These are phyloP conservation scores for Macaca mulatta DNA, from an alignment of 2,113 vertebrate genomes.

Conservation along the genomic window DNA sequence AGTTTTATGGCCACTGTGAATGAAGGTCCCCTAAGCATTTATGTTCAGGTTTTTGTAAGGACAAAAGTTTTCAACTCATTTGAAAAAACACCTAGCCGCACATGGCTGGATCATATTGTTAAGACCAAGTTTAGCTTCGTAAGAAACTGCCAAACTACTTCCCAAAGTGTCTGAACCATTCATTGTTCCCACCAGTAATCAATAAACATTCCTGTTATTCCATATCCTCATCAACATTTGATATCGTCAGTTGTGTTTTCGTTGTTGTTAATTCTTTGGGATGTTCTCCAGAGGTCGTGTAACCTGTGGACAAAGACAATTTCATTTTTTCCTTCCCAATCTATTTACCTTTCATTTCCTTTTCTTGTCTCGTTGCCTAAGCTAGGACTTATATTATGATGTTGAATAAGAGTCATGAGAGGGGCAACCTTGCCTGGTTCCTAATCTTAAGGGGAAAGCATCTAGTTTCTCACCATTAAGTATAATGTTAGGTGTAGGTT, in stretches of 20 bases:
- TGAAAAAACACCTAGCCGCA: background rate
- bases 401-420: background rate
- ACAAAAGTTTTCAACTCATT: background rate
- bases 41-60: background rate
- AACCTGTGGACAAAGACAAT: background rate
- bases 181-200: background rate
- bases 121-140: background rate
- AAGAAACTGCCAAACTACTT: background rate
- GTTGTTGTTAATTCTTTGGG: background rate
- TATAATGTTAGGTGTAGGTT: background rate
- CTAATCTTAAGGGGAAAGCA: background rate
- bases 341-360: background rate
- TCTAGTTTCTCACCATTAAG: background rate
- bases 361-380: conserved; percentile 18
- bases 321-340: background rate
- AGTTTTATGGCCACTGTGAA: background rate
- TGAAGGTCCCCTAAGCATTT: background rate
- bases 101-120: background rate
- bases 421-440: background rate
- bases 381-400: background rate
- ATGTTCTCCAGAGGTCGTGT: background rate
- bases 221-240: background rate
- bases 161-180: background rate
- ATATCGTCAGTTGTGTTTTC: background rate
- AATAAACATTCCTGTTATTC: background rate